Conservation (phyloP, 37 sponge, comb jelly and placozoan genomes). For the Mnemiopsis leidyi region DNA sequence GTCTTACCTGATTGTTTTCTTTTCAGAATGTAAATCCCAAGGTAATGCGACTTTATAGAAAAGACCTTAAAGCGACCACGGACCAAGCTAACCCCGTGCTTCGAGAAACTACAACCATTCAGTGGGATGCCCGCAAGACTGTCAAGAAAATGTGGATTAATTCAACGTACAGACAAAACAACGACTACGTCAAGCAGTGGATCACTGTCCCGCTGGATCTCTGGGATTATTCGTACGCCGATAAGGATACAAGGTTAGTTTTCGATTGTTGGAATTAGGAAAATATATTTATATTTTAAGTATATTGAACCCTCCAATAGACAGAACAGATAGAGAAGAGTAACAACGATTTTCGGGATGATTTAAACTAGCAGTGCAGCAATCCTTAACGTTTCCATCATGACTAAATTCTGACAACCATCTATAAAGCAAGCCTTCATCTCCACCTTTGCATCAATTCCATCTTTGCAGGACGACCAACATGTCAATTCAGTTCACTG, state of each 20-base stretch:
- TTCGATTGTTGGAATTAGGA: too few relatives aligned
- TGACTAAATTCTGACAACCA: too few relatives aligned
- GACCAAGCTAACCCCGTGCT: not conserved
- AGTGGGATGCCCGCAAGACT: not conserved
- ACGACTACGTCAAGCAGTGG: slow-evolving; percentile 46
- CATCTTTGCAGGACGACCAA: not conserved
- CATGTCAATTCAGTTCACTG: slow-evolving; percentile 61
- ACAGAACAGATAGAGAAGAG: too few relatives aligned
- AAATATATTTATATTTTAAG: too few relatives aligned
- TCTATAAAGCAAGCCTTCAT: too few relatives aligned
- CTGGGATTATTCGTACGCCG: slow-evolving; percentile 47
- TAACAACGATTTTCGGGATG: too few relatives aligned
- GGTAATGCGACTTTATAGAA: slow-evolving; percentile 35
- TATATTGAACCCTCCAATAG: too few relatives aligned
- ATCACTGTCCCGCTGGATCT: slow-evolving; percentile 53
- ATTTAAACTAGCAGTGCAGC: too few relatives aligned
- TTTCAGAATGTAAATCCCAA: slow-evolving; percentile 2
- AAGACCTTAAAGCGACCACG: not conserved
- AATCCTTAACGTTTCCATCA: too few relatives aligned
- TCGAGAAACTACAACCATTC: slow-evolving; percentile 8
- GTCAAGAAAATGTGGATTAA: slow-evolving; percentile 55
- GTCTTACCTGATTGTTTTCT: not conserved
- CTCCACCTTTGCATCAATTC: too few relatives aligned
- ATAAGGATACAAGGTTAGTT: not conserved
- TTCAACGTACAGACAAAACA: slow-evolving; percentile 42